A percentile compares a stretch with the other conserved stretches of the same genome.
phyloP scores from a whole-genome alignment of 2,888 invertebrate genomes.

The Metacarcinus magister region DNA sequence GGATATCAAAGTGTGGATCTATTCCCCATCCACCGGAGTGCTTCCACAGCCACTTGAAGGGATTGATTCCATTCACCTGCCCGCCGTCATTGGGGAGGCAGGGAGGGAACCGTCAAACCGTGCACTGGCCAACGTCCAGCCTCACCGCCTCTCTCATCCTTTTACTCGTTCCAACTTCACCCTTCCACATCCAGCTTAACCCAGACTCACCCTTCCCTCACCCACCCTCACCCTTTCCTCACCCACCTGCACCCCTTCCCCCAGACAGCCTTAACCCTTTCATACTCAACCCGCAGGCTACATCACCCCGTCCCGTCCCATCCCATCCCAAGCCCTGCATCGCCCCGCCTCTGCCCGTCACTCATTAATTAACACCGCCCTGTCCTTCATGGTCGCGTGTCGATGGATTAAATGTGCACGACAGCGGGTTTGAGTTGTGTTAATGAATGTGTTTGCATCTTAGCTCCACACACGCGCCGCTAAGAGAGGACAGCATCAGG shows the following conservation, averaged over 20 bases:
- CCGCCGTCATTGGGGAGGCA: background rate
- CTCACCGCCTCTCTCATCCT: background rate
- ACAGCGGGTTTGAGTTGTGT: background rate
- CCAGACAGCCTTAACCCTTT: no score
- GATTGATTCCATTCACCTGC: background rate
- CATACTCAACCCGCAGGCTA: background rate
- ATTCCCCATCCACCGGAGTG: background rate
- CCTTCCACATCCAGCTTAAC: background rate
- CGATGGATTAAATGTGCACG: background rate
- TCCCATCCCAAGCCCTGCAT: background rate
- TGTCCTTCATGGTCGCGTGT: background rate
- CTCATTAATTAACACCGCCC: background rate
- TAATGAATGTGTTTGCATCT: background rate
- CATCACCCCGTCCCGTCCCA: background rate
- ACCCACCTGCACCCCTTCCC: background rate
- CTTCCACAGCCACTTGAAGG: background rate
- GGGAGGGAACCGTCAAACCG: background rate
- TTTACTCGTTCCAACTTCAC: background rate
- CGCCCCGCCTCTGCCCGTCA: background rate
- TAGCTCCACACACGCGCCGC: background rate
- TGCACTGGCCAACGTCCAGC: background rate
- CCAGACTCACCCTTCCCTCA: background rate
- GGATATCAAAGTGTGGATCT: background rate
- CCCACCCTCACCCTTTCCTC: background rate
- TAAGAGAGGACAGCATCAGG: no score